phyloP scores from a whole-genome alignment of 2,888 invertebrate genomes.

The Agriotes lineatus region DNA sequence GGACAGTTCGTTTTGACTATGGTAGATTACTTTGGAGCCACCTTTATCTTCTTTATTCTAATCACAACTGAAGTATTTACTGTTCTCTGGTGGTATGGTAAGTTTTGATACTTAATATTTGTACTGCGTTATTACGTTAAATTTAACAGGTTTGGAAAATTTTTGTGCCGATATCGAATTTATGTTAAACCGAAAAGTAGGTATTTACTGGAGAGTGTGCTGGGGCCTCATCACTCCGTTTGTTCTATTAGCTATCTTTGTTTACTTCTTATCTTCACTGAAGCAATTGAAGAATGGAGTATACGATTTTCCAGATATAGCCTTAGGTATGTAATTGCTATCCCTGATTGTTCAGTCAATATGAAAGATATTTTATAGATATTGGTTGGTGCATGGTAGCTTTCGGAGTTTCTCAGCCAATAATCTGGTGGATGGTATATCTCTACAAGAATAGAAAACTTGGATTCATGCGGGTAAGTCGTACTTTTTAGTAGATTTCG shows the following conservation, averaged over 20 bases:
- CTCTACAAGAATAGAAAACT: constrained; percentile 26
- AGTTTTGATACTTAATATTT: no score
- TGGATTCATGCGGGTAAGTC: neutral
- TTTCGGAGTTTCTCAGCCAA: constrained; percentile 40
- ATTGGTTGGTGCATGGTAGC: constrained; percentile 45
- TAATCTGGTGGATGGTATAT: constrained; percentile 42
- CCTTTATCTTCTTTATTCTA: constrained; percentile 71
- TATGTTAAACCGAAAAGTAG: constrained; percentile 78
- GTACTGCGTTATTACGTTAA: no score
- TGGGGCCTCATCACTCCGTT: constrained; percentile 80
- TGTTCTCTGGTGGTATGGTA: constrained; percentile 74
- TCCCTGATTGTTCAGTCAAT: neutral
- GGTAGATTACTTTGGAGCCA: constrained; percentile 73
- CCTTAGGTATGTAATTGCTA: constrained; percentile 54
- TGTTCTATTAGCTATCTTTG: constrained; percentile 75
- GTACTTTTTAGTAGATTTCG: no score
- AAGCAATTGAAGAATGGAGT: constrained; percentile 72
- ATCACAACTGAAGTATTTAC: constrained; percentile 71
- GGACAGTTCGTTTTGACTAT: constrained; percentile 73
- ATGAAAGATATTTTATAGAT: constrained; percentile 36
- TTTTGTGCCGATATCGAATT: constrained; percentile 79
- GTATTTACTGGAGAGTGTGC: constrained; percentile 81
- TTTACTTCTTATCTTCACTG: constrained; percentile 75
- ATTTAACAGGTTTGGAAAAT: constrained; percentile 72
- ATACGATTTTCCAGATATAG: constrained; percentile 71